Evolutionary conservation across 64 coral and sea anemone genomes (phyloP).

Genomic region (Actinia tenebrosa): DNA sequence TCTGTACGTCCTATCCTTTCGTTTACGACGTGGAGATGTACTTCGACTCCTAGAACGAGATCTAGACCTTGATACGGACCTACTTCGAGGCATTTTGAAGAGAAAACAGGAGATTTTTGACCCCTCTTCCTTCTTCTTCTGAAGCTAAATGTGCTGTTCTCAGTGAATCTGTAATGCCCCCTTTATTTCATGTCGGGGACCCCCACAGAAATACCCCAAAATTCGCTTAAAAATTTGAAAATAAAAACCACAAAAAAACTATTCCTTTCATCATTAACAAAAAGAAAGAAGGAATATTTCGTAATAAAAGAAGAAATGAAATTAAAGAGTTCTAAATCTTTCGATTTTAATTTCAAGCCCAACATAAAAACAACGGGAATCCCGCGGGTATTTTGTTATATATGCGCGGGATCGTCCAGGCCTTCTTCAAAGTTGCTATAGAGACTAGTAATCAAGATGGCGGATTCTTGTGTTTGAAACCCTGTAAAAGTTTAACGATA

Average conservation of each 20-base stretch:
- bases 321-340: not conserved
- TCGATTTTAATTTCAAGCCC: not conserved
- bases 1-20: constrained; percentile 82
- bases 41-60: constrained; percentile 93
- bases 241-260: not conserved
- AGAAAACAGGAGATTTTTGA: not conserved
- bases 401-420: not conserved
- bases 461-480: constrained; percentile 1
- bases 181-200: not conserved
- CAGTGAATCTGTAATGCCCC: not conserved
- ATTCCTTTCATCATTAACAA: not conserved
- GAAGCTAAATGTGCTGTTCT: not conserved
- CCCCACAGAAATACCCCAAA: not conserved
- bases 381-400: not conserved
- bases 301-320: not conserved
- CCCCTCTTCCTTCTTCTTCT: not conserved
- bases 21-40: constrained; percentile 80
- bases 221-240: not conserved
- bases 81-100: constrained; percentile 84
- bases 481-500: not conserved
- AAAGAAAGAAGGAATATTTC: not conserved
- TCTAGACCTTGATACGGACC: constrained; percentile 71
- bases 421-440: constrained; percentile 8
- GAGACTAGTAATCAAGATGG: constrained; percentile 29
- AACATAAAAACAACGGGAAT: not conserved